phyloP scores from a whole-genome alignment of 1,140 invertebrate genomes.

The Eriocheir sinensis region DNA sequence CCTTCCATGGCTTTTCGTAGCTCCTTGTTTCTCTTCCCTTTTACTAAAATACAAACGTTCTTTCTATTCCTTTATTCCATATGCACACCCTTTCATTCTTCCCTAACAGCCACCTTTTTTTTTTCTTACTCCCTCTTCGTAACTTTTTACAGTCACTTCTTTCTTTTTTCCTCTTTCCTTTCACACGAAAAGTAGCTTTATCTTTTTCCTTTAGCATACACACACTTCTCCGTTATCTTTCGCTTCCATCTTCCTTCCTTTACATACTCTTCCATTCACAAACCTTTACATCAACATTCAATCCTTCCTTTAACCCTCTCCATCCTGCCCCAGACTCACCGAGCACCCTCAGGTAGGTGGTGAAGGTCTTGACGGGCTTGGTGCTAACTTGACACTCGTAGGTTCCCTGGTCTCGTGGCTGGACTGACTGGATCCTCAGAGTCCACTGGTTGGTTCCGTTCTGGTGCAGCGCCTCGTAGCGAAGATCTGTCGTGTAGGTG shows the following conservation, averaged over 20 bases:
- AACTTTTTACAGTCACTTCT: background rate
- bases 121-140: background rate
- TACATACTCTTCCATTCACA: too few species aligned
- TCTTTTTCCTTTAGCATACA: too few species aligned
- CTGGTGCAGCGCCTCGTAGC: constrained; percentile 61
- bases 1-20: too few species aligned
- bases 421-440: constrained; percentile 45
- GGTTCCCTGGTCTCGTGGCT: constrained; percentile 49
- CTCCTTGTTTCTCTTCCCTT: too few species aligned
- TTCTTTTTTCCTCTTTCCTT: too few species aligned
- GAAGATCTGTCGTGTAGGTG: constrained; percentile 62
- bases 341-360: constrained; percentile 44
- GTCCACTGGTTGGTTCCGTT: constrained; percentile 66
- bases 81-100: too few species aligned
- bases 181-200: too few species aligned
- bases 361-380: constrained; percentile 57
- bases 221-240: background rate
- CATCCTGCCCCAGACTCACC: background rate
- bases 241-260: background rate
- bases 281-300: too few species aligned
- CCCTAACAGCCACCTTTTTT: too few species aligned
- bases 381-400: constrained; percentile 60
- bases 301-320: background rate
- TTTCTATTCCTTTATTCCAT: too few species aligned
- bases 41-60: too few species aligned